Conservation (phyloP, 2,888 invertebrate genomes). For the Amphipoea lucens region DNA sequence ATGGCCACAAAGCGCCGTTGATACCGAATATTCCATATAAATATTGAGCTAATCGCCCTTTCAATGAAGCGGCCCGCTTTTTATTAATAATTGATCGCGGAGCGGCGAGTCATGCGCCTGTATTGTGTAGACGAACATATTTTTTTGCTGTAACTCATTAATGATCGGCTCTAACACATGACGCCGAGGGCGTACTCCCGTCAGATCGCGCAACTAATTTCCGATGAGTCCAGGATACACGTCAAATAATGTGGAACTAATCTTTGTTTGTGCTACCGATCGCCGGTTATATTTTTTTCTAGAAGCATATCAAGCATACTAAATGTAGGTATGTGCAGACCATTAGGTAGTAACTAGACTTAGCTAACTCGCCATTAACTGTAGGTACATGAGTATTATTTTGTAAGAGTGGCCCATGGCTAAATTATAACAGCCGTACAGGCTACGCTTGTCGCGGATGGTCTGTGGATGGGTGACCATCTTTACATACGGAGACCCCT, state of each 20-base stretch:
- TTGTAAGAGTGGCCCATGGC: too few relatives aligned
- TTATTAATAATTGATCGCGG: constrained; percentile 90
- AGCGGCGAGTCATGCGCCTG: constrained; percentile 89
- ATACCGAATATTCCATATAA: constrained; percentile 91
- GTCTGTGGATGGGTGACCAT: too few relatives aligned
- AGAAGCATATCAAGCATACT: background rate
- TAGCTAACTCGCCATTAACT: background rate
- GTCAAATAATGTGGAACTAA: constrained; percentile 83
- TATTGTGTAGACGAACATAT: constrained; percentile 87
- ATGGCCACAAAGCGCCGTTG: constrained; percentile 90
- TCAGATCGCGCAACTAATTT: constrained; percentile 83
- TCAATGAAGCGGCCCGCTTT: constrained; percentile 90
- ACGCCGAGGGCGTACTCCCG: constrained; percentile 78
- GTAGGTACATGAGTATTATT: background rate
- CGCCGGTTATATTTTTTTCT: constrained; percentile 38
- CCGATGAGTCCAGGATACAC: constrained; percentile 79
- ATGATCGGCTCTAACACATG: constrained; percentile 82
- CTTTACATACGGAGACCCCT: too few relatives aligned
- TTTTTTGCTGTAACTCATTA: constrained; percentile 89
- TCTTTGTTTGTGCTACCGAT: constrained; percentile 80
- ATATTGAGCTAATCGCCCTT: constrained; percentile 91
- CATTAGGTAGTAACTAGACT: background rate
- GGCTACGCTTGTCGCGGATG: too few relatives aligned
- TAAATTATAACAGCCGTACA: too few relatives aligned
- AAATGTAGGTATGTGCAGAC: background rate